Base-by-base conservation (phyloP, 2,113 vertebrate genomes). In the Daubentonia madagascariensis region DNA sequence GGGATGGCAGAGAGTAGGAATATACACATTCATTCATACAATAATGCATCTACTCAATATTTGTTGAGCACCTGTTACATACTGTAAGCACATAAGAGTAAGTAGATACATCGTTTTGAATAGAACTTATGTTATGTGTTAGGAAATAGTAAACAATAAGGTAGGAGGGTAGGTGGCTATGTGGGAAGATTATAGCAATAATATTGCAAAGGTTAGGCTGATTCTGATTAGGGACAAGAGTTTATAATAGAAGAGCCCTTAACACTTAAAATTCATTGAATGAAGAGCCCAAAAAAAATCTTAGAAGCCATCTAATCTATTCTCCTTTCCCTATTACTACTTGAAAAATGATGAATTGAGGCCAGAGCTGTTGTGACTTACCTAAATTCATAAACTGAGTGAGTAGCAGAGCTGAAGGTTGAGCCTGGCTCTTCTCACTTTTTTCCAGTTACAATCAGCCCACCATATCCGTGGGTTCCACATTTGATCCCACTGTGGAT, bases 61-160 rank as follows among this genome's bases (percentile, higher is more conserved):
- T 87, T 94, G 48, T 75, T 88, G 48, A 79, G 67, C 30, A 80
- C 45, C 59, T 32, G 16, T 20, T 63, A 8, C 52, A 18, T 57
- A 35, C 54, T 14, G 8, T 16, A 80, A 75, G 65, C 72, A 57
- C n/a, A 6, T 25, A 32, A 22, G 35, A 73, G 45, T 87, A 37
- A 88, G 45, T 59, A 17, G 63, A 68, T 50, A 63, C 8, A n/a
- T 81, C 28, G 32, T 96, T 85, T 72, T 52, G 10, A 96, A 61
- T 86, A 95, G 35, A 91, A 57, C 48, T 67, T 52, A 86, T 92
- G 63, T 67, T 94, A 43, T 37, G 35, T 83, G 37, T 94, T 97
- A 80, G 57, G 85, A 95, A 96, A 76, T 72, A 92, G 17, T 50
- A 50, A 91, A 85, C 54, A 93, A 25, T 68, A 76, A 83, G 13